These are phyloP conservation scores for Myopa tessellatipennis DNA, from an alignment of 2,888 invertebrate species.

Conservation along the genomic window DNA sequence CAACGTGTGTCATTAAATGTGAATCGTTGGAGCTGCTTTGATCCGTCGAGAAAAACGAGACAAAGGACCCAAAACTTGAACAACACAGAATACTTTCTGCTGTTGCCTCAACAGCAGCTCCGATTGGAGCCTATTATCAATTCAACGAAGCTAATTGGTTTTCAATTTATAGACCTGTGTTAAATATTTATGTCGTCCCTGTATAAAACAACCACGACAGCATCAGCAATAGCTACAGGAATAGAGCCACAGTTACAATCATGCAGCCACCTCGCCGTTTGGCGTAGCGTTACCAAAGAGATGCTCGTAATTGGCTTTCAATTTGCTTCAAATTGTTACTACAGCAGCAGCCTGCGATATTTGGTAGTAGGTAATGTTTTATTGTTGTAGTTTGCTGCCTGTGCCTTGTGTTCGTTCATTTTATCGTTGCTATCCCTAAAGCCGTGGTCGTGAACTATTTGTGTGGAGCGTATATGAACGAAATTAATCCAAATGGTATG, in stretches of 20 bases:
- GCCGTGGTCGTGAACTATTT: constrained; percentile 41
- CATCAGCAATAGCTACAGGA: constrained; percentile 25
- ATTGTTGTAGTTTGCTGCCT: constrained; percentile 27
- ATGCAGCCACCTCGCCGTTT: constrained; percentile 1
- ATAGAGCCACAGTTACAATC: background rate
- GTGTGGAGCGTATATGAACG: constrained; percentile 18
- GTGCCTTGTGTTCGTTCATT: constrained; percentile 18
- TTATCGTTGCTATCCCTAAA: constrained; percentile 41
- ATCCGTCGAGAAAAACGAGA: background rate
- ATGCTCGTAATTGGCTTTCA: constrained; percentile 64
- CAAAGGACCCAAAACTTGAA: background rate
- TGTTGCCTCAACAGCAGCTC: constrained; percentile 14
- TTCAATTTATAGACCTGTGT: constrained; percentile 66
- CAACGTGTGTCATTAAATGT: constrained; percentile 49
- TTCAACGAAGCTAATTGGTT: constrained; percentile 66
- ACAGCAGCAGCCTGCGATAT: constrained; percentile 39
- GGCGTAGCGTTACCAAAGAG: constrained; percentile 35
- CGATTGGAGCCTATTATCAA: constrained; percentile 59
- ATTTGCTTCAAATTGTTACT: constrained; percentile 65
- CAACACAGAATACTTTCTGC: background rate
- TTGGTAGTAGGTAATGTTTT: constrained; percentile 39
- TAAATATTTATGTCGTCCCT: constrained; percentile 62
- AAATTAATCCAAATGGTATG: constrained; percentile 33
- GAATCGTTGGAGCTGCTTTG: constrained; percentile 20
- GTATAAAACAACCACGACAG: constrained; percentile 34